A percentile compares a stretch with the other conserved stretches of the same genome.
These are phyloP conservation scores for Oceanodroma tethys DNA, from an alignment of 2,113 vertebrate species.

Conservation along the genomic window DNA sequence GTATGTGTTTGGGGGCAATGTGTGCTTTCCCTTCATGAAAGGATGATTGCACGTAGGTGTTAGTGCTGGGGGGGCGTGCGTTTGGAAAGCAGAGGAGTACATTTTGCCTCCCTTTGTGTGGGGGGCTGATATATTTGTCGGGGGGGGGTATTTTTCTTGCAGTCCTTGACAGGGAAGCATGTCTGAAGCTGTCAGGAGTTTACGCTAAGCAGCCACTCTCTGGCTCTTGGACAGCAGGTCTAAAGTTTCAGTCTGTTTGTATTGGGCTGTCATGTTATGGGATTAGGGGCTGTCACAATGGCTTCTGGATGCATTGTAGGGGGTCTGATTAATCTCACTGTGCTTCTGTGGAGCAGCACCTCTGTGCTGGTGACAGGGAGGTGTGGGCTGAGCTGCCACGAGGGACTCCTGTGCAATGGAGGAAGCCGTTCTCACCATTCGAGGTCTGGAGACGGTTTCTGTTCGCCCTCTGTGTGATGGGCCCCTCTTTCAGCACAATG, in stretches of 20 bases:
- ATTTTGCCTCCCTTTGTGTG: not conserved
- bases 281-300: conserved; percentile 70
- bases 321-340: conserved; percentile 75
- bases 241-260: conserved; percentile 80
- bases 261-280: conserved; percentile 74
- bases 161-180: not conserved
- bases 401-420: not conserved
- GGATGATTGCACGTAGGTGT: not conserved
- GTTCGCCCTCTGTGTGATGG: accelerated
- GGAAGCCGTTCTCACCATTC: not conserved
- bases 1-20: not conserved
- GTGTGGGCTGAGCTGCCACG: not conserved
- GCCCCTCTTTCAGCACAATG: not conserved
- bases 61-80: accelerated
- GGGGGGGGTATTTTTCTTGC: conserved; percentile 5
- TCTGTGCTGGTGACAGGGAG: not conserved
- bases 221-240: conserved; percentile 72
- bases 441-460: not conserved
- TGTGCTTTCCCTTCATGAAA: not conserved
- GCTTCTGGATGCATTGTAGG: conserved; percentile 71
- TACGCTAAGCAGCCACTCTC: conserved; percentile 67
- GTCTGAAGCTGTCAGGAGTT: conserved; percentile 74
- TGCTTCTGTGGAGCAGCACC: not conserved
- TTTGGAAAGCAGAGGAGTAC: not conserved
- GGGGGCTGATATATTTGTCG: conserved; percentile 4